phyloP scores from a whole-genome alignment of 2,797 vertebrate genomes.

The Alfaro cultratus region DNA sequence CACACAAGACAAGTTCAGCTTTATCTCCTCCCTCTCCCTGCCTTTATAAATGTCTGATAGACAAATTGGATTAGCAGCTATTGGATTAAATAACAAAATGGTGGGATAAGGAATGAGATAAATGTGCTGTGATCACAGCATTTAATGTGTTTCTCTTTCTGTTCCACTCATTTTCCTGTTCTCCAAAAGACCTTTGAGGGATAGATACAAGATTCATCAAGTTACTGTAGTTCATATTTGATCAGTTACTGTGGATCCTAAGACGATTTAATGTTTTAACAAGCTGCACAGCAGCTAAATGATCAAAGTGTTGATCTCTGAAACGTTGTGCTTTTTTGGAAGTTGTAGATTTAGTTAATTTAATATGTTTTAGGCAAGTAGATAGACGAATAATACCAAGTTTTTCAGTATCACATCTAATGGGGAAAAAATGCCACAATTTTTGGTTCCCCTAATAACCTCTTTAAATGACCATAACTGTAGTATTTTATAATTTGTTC shows the following conservation, averaged over 20 bases:
- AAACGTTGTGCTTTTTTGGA: not conserved
- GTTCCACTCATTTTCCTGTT: slow-evolving; percentile 39
- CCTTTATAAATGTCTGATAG: slow-evolving; percentile 91
- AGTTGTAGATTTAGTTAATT: not conserved
- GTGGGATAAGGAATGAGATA: slow-evolving; percentile 93
- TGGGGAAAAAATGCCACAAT: not conserved
- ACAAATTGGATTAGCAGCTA: slow-evolving; percentile 99
- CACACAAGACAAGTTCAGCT: slow-evolving; percentile 73
- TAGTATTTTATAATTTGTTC: not conserved
- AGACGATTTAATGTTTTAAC: not conserved
- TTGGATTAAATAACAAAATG: slow-evolving; percentile 97
- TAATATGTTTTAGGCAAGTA: not conserved
- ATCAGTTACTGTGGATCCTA: not conserved
- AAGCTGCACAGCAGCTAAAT: not conserved
- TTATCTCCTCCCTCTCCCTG: slow-evolving; percentile 63
- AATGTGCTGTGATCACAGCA: slow-evolving; percentile 91
- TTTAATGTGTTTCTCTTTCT: slow-evolving; percentile 87
- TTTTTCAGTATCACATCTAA: not conserved
- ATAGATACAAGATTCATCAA: slow-evolving; percentile 1
- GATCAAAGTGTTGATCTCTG: not conserved
- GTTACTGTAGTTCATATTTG: not conserved
- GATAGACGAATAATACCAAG: not conserved
- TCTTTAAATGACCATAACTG: not conserved
- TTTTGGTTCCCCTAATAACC: not conserved
- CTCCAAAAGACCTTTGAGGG: slow-evolving; percentile 10